A percentile compares a stretch with the other conserved stretches of the same genome.
Conservation (phyloP, 2,113 vertebrate genomes). For the Corythaixoides concolor region DNA sequence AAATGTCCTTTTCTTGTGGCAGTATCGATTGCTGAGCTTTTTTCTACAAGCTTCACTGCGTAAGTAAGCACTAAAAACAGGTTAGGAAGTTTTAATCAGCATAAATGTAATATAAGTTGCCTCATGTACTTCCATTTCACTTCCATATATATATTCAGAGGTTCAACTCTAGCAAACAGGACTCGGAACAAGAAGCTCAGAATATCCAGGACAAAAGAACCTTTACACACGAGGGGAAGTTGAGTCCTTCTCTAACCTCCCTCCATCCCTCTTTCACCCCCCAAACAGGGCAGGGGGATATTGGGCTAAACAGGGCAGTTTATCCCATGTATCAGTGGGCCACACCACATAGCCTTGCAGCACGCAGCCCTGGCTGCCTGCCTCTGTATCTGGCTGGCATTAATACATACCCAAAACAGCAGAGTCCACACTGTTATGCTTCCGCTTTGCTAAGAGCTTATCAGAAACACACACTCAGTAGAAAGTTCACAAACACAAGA, state of each 20-base stretch:
- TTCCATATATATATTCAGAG: neutral
- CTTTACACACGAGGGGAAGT: neutral
- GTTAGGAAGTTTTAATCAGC: neutral
- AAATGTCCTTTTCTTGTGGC: neutral
- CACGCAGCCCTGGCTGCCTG: neutral
- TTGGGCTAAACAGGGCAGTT: neutral
- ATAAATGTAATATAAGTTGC: neutral
- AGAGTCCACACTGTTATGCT: neutral
- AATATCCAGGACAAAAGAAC: neutral
- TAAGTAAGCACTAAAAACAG: neutral
- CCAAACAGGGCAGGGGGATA: rapidly evolving
- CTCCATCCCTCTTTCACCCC: neutral
- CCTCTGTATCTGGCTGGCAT: neutral
- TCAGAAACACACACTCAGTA: neutral
- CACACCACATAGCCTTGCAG: neutral
- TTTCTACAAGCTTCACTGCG: neutral
- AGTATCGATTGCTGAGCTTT: neutral
- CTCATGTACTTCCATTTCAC: neutral
- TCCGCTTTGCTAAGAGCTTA: neutral
- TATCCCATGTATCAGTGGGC: neutral
- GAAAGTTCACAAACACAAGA: neutral
- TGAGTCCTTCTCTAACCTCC: neutral
- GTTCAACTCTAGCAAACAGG: neutral
- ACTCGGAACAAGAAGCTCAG: neutral
- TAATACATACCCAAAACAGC: neutral